phyloP scores from a whole-genome alignment of 2,888 invertebrate species.

The Xanthia togata region DNA sequence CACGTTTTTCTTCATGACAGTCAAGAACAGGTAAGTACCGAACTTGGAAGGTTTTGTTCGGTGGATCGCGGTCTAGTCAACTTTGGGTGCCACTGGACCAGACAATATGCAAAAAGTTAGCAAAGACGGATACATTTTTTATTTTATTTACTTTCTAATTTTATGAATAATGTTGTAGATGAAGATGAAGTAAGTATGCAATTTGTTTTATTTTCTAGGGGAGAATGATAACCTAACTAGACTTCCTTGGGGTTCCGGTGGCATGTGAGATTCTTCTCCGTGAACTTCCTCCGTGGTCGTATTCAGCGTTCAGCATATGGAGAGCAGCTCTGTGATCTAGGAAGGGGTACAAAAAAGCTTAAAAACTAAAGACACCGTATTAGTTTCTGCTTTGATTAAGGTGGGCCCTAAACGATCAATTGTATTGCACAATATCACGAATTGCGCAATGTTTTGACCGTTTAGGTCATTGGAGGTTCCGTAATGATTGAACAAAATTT shows the following conservation, averaged over 20 bases:
- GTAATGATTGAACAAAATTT: no score
- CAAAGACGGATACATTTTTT: not conserved
- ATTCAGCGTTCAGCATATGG: not conserved
- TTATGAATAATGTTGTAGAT: not conserved
- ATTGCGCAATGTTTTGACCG: no score
- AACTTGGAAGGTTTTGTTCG: no score
- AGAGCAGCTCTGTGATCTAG: not conserved
- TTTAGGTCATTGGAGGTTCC: no score
- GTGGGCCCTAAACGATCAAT: no score
- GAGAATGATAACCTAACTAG: not conserved
- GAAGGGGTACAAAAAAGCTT: not conserved
- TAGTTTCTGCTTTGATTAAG: no score
- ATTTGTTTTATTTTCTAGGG: not conserved
- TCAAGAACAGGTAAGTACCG: no score
- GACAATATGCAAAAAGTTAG: not conserved
- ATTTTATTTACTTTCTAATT: constrained; percentile 3
- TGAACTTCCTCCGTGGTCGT: not conserved
- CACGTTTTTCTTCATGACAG: no score
- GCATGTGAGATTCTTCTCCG: not conserved
- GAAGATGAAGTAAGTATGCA: no score
- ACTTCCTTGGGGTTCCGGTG: not conserved
- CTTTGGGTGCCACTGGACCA: not conserved
- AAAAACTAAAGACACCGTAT: no score
- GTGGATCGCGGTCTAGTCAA: no score
- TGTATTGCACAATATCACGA: no score